Evolutionary conservation across 2,113 vertebrate species (phyloP), one percentile per base, ranked within the genome.

Genomic region (Desmodus rotundus): DNA sequence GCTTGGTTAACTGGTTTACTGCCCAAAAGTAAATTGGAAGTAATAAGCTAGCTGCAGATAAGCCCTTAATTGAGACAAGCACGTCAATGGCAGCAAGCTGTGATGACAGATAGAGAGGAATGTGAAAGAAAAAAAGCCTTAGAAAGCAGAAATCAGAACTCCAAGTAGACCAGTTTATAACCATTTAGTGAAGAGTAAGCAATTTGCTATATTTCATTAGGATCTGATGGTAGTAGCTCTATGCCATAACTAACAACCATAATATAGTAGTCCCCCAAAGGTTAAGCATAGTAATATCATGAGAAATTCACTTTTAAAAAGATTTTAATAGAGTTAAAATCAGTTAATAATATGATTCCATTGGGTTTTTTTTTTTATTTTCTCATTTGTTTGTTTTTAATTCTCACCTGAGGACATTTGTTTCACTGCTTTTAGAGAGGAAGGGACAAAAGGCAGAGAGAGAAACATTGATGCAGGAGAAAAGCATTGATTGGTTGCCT

Each of bases 11-110:
- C 78, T 94, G 31, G 58, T 84, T 89, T 87, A 56, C 47, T 47
- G 31, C 45, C 90, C 77, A 63, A 90, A 72, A 95, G 58, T 31
- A 97, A 94, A 94, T 95, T 87, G 90, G 33, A 93, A 97, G 58
- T 72, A 95, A 95, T 92, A 90, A 87, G 65, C 63, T 91, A 80
- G 68, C 72, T 87, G 28, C 17, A 95, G 74, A 70, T n/a, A 89
- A n/a, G 19, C 63, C n/a, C 63, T 95, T 41, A 85, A 87, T 85
- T 96, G 31, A 97, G 58, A 38, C 19, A 93, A 76, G 68, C 12
- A 93, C 45, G 72, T 63, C 84, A 87, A 96, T 52, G 61, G 19
- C 28, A 96, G 38, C 43, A 87, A 89, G 47, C 56, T 88, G 28
- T 85, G 31, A 65, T 96, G 52, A 83, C 2, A 50, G 26, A 82